Conservation (phyloP, 2,113 vertebrate genomes). For the Myrmecophaga tridactyla region DNA sequence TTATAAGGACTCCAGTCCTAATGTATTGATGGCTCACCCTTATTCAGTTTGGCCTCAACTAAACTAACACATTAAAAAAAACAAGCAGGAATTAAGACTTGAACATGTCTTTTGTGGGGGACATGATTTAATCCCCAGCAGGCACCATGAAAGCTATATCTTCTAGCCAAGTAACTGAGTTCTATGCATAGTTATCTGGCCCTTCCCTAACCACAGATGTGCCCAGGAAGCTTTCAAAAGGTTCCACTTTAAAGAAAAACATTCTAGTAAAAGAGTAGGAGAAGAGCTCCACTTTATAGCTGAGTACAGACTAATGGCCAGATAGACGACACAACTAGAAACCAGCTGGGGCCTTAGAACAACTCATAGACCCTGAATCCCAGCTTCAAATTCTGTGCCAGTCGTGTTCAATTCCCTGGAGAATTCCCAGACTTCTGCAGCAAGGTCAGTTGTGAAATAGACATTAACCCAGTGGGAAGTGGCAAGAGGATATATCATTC, state of each 20-base stretch:
- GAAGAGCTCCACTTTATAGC: not conserved
- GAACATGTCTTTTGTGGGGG: too few species aligned
- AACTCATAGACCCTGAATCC: not conserved
- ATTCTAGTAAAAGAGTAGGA: not conserved
- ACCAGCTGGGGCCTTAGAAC: not conserved
- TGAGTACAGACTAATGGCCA: not conserved
- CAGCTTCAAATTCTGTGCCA: not conserved
- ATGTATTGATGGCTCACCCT: too few species aligned
- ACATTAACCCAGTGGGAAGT: not conserved
- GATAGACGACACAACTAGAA: not conserved
- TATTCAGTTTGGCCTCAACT: too few species aligned
- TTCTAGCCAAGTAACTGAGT: fast-evolving
- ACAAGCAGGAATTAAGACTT: too few species aligned
- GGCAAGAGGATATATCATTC: not conserved
- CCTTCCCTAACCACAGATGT: not conserved
- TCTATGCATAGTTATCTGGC: not conserved
- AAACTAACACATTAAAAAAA: too few species aligned
- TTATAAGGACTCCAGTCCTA: too few species aligned
- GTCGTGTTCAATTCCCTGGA: not conserved
- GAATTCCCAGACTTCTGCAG: not conserved
- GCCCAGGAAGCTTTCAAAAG: not conserved
- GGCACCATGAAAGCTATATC: not conserved
- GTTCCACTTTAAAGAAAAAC: not conserved
- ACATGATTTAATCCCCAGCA: too few species aligned
- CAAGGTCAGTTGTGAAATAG: not conserved